Base-by-base conservation (phyloP, 2,888 invertebrate genomes). In the Drosophila percnosoma region DNA sequence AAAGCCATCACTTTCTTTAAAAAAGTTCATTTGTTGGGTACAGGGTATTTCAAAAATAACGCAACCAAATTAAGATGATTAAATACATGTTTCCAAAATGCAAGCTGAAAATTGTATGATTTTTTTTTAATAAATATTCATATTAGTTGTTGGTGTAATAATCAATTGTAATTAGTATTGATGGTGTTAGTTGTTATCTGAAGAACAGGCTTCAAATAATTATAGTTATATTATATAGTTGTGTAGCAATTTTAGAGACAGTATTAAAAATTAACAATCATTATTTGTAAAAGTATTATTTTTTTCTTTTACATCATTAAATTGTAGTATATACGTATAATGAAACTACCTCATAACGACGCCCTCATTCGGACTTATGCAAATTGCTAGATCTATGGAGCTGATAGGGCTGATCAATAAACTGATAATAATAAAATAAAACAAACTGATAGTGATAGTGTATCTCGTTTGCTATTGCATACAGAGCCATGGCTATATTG, bases 41-140 rank as follows among this genome's bases (percentile, higher is more conserved):
- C 38, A 55, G 38, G 55, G n/a, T 55, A 55, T 36, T 29, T 45
- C 24, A 24, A 15, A 24, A 38, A 5, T n/a, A 55, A 55, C 55
- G 29, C 55, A 38, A 55, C 55, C 27, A 29, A 29, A 55, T 38
- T 29, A 38, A 38, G 11, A 54, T 54, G 15, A 10, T 27, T 6
- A 55, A 15, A 53, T 38, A 55, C 27, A 29, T 45, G 57, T 45
- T 59, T 62, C 55, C 55, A 38, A 29, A 38, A 55, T 55, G 55
- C 55, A 55, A 55, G 55, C 55, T 51, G 60, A 51, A 52, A 61
- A 52, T 34, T 59, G 36, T 36, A 33, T 49, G 54, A 58, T 38
- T 36, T n/a, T 57, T 33, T 33, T 54, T 36, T 45, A 45, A 54
- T 15, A 58, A 45, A 58, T 58, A 58, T 18, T 58, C 24, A 45